These are phyloP conservation scores for Martes flavigula DNA, from an alignment of 2,797 vertebrate genomes.

Conservation along the genomic window DNA sequence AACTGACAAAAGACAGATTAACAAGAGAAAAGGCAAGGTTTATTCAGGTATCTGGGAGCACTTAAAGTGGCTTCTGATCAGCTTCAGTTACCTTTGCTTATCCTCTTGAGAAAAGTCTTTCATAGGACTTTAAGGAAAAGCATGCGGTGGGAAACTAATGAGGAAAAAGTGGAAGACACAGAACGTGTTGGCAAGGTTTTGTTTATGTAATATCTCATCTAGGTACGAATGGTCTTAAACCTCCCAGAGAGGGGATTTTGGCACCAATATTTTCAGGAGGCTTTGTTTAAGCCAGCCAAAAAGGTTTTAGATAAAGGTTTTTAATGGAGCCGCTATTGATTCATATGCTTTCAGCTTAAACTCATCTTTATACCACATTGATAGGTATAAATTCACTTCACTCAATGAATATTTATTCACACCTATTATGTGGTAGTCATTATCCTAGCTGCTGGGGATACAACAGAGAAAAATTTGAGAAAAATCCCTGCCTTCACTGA, in stretches of 20 bases:
- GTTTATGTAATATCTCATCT: not conserved
- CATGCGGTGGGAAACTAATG: not conserved
- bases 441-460: not conserved
- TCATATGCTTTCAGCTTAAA: not conserved
- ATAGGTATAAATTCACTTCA: not conserved
- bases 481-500: not conserved
- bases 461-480: not conserved
- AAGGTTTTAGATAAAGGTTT: not conserved
- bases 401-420: not conserved
- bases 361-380: not conserved
- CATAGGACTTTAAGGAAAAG: not conserved
- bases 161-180: not conserved
- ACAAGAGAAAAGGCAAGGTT: not conserved
- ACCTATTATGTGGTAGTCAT: not conserved
- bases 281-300: not conserved
- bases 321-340: not conserved
- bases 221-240: not conserved
- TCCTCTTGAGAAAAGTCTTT: not conserved
- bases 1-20: conserved; percentile 1
- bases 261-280: not conserved
- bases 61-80: not conserved
- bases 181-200: not conserved
- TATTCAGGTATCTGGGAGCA: not conserved
- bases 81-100: not conserved
- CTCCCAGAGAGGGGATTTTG: not conserved